Evolutionary conservation across 2,797 vertebrate genomes (phyloP), one percentile per base, ranked within the genome.

Genomic region (Enteromius thamalakanensis): DNA sequence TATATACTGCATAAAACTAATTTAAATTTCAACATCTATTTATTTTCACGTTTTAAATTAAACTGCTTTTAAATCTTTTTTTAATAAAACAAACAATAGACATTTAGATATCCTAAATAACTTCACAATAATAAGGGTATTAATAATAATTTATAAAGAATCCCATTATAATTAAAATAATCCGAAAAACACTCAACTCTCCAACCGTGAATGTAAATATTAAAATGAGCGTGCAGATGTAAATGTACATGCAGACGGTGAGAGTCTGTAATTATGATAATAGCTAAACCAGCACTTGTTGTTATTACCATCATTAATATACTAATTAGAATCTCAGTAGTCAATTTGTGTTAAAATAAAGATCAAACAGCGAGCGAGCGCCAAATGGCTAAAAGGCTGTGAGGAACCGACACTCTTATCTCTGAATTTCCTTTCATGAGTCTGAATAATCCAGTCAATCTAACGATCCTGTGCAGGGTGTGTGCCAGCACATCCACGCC

Each of bases 241-340:
- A 87, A 93, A 93, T 92, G 91, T 92, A 91, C 91, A 90, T 84
- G 88, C 86, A 89, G 90, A 91, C 91, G 91, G 89, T 87, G 90
- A 91, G 91, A 89, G 89, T 88, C 92, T 87, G 89, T 90, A 94
- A 94, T 95, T 94, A 95, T 93, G 91, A 93, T 93, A 93, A 95
- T 91, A 93, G 91, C 91, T 92, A 92, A 94, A 94, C 90, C 87
- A 89, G 89, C 89, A 93, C 92, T 94, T 94, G 92, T 93, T 89
- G 85, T 88, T 93, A 89, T 94, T 90, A 85, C 89, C 89, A 83
- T 85, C 87, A 89, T 90, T 93, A 94, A 94, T 93, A 94, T 91
- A 92, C 92, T 92, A 94, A 95, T 95, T 94, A 94, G 91, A 89
- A 88, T 86, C 84, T 81, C 80, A 78, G 76, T 85, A 85, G 81